These are phyloP conservation scores for Drosophila nebulosa DNA, from an alignment of 1,140 invertebrate genomes.

Conservation along the genomic window DNA sequence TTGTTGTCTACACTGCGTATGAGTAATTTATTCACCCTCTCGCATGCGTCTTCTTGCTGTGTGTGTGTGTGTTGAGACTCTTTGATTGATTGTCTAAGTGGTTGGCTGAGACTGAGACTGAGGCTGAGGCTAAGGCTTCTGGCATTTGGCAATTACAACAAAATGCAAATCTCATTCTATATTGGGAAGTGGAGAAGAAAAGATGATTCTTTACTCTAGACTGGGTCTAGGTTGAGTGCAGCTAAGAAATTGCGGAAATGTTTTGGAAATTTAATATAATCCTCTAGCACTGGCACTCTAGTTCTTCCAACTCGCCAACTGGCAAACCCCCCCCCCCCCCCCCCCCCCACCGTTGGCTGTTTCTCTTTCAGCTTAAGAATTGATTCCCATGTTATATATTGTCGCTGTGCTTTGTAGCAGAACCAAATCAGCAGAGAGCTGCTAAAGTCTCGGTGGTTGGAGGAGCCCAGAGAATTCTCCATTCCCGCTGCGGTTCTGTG, in stretches of 20 bases:
- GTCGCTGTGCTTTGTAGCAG: slow-evolving; percentile 45
- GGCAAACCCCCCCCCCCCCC: too few relatives aligned
- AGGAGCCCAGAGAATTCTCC: slow-evolving; percentile 19
- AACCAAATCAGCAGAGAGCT: slow-evolving; percentile 14
- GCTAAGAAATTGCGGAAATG: slow-evolving; percentile 58
- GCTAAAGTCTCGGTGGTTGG: not conserved
- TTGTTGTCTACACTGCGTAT: slow-evolving; percentile 47
- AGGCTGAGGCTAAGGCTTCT: not conserved
- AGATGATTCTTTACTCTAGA: not conserved
- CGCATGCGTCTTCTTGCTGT: not conserved
- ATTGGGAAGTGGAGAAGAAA: not conserved
- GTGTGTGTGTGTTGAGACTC: slow-evolving; percentile 14
- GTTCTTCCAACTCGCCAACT: not conserved
- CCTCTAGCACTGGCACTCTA: slow-evolving; percentile 14
- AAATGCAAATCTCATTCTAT: not conserved
- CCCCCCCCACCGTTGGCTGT: not conserved
- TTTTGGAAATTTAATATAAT: slow-evolving; percentile 52
- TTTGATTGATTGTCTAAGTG: slow-evolving; percentile 44
- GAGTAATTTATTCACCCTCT: slow-evolving; percentile 41
- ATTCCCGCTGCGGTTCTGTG: slow-evolving; percentile 8
- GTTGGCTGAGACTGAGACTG: not conserved
- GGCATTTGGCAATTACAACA: slow-evolving; percentile 16
- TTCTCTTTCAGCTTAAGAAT: slow-evolving; percentile 32
- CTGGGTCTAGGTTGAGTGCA: slow-evolving; percentile 34
- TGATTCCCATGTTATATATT: slow-evolving; percentile 59